Conservation (phyloP, 2,888 invertebrate genomes). For the Tetrapedia diversipes region DNA sequence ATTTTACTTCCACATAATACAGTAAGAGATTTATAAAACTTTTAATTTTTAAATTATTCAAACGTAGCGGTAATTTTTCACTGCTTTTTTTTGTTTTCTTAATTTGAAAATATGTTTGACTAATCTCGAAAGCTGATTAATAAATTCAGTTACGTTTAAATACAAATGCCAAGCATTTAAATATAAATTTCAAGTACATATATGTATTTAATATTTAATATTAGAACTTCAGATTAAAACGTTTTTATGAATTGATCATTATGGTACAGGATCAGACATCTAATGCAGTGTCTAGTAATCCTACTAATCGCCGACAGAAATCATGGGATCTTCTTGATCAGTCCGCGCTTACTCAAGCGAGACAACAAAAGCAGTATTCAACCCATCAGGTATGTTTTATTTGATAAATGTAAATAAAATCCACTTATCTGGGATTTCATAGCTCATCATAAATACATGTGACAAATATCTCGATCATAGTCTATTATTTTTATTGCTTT, state of each 20-base stretch:
- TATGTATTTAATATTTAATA: not conserved
- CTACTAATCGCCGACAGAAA: slow-evolving; percentile 90
- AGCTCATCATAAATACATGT: not conserved
- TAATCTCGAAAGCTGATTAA: not conserved
- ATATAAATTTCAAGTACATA: not conserved
- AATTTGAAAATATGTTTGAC: not conserved
- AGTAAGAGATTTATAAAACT: slow-evolving; percentile 61
- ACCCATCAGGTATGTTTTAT: slow-evolving; percentile 84
- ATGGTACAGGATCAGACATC: slow-evolving; percentile 56
- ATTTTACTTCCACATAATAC: slow-evolving; percentile 71
- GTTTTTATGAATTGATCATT: slow-evolving; percentile 11
- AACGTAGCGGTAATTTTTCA: too few relatives aligned
- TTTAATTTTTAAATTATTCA: not conserved
- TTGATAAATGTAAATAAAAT: not conserved
- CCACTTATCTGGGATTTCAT: not conserved
- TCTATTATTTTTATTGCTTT: not conserved
- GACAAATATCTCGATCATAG: too few relatives aligned
- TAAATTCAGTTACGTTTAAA: not conserved
- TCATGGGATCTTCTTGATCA: slow-evolving; percentile 98
- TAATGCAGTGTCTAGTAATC: slow-evolving; percentile 72
- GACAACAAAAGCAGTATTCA: slow-evolving; percentile 86
- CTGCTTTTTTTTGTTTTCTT: not conserved
- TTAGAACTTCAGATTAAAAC: too few relatives aligned
- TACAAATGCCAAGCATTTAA: not conserved
- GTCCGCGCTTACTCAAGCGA: slow-evolving; percentile 90